Conservation (phyloP, 2,113 vertebrate species). For the Gymnobelideus leadbeateri region DNA sequence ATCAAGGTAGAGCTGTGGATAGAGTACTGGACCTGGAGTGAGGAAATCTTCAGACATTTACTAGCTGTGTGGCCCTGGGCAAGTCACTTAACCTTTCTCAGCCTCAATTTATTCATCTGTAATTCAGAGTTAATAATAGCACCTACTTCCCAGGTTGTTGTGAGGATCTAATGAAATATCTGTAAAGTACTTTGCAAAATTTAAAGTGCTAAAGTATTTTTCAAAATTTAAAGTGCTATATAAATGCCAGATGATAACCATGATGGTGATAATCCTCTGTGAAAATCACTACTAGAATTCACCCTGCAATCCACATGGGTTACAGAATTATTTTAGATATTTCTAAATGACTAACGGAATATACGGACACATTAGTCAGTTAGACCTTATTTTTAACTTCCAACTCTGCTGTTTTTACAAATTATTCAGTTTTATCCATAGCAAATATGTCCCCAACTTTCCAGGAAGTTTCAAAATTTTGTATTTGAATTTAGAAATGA, state of each 20-base stretch:
- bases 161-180: neutral
- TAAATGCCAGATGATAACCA: neutral
- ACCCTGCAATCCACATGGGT: neutral
- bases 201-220: neutral
- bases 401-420: neutral
- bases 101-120: neutral
- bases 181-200: neutral
- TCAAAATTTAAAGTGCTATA: neutral
- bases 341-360: neutral
- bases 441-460: neutral
- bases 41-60: neutral
- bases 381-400: neutral
- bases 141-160: neutral
- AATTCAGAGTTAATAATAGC: neutral
- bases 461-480: fast-evolving
- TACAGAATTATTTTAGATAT: conserved; percentile 1
- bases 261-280: neutral
- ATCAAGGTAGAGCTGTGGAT: neutral
- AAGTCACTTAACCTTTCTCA: neutral
- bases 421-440: neutral
- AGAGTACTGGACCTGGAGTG: neutral
- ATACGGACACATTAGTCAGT: neutral
- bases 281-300: neutral
- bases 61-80: neutral
- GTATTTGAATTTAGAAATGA: neutral